phyloP scores from a whole-genome alignment of 2,797 vertebrate genomes.

The Neosilurus mollespiculum region DNA sequence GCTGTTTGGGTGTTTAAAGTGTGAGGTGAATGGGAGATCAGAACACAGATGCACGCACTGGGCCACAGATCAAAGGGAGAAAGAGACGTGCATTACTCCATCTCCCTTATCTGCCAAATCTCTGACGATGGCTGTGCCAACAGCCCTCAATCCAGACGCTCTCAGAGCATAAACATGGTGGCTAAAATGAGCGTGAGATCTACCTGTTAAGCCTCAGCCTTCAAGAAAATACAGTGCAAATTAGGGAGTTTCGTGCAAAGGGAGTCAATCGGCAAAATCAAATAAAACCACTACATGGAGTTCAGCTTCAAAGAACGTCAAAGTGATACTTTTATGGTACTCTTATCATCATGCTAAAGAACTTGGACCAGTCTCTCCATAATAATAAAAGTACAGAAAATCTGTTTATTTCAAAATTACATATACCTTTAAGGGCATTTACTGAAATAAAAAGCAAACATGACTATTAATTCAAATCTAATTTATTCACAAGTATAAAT shows the following conservation, averaged over 20 bases:
- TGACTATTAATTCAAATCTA: neutral
- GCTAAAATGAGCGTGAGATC: constrained; percentile 24
- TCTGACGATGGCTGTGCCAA: constrained; percentile 50
- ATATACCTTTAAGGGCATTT: neutral
- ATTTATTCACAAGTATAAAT: no score
- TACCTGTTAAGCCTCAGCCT: constrained; percentile 21
- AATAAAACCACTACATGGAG: neutral
- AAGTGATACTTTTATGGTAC: neutral
- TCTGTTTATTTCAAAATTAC: neutral
- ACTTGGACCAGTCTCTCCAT: neutral
- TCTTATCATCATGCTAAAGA: neutral
- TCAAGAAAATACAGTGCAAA: constrained; percentile 6
- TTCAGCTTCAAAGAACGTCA: neutral
- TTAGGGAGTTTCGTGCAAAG: constrained; percentile 16
- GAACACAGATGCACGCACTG: constrained; percentile 66
- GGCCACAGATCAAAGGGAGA: constrained; percentile 74
- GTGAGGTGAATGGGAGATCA: constrained; percentile 70
- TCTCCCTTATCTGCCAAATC: constrained; percentile 67
- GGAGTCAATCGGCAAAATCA: neutral
- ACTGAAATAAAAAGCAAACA: no score
- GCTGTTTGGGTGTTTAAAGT: constrained; percentile 69
- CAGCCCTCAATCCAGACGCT: constrained; percentile 31
- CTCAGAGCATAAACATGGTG: constrained; percentile 29
- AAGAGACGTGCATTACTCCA: constrained; percentile 67
- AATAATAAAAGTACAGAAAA: neutral